phyloP scores from a whole-genome alignment of 2,113 vertebrate genomes.

The Romanogobio albipinnatus region DNA sequence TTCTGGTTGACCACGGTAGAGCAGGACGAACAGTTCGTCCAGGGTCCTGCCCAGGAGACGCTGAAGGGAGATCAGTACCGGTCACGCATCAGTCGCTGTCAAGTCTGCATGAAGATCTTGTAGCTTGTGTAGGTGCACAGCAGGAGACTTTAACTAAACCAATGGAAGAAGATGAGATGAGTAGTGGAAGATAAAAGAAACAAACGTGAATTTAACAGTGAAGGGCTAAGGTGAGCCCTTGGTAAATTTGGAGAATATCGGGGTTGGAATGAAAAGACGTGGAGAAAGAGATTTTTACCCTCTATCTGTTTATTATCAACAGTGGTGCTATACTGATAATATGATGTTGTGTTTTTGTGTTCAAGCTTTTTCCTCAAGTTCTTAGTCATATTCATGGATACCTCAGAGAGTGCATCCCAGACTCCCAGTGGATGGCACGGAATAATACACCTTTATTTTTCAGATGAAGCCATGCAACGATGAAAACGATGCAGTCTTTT shows the following conservation, averaged over 20 bases:
- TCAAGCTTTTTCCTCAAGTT: conserved; percentile 49
- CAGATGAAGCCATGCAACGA: conserved; percentile 16
- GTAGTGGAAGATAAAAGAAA: conserved; percentile 38
- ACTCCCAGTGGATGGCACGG: conserved; percentile 58
- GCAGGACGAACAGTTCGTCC: conserved; percentile 78
- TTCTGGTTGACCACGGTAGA: conserved; percentile 93
- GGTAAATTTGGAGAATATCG: neutral
- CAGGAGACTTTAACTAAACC: conserved; percentile 38
- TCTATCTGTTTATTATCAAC: conserved; percentile 66
- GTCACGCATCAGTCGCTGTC: conserved; percentile 89
- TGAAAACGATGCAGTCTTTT: conserved; percentile 9
- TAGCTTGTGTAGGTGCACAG: conserved; percentile 65
- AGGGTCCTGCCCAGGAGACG: conserved; percentile 76
- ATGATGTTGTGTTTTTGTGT: conserved; percentile 62
- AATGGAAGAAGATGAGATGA: conserved; percentile 15
- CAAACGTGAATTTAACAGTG: conserved; percentile 10
- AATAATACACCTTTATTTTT: conserved; percentile 30
- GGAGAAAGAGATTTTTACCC: conserved; percentile 35
- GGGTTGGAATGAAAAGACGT: conserved; percentile 45
- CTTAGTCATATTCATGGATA: conserved; percentile 76
- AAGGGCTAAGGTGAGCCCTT: neutral
- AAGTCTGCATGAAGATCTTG: conserved; percentile 95
- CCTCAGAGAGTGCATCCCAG: conserved; percentile 76
- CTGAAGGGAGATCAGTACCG: conserved; percentile 88
- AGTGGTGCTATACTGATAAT: conserved; percentile 78